phyloP scores from a whole-genome alignment of 2,113 vertebrate species.

The Irena cyanogastra region DNA sequence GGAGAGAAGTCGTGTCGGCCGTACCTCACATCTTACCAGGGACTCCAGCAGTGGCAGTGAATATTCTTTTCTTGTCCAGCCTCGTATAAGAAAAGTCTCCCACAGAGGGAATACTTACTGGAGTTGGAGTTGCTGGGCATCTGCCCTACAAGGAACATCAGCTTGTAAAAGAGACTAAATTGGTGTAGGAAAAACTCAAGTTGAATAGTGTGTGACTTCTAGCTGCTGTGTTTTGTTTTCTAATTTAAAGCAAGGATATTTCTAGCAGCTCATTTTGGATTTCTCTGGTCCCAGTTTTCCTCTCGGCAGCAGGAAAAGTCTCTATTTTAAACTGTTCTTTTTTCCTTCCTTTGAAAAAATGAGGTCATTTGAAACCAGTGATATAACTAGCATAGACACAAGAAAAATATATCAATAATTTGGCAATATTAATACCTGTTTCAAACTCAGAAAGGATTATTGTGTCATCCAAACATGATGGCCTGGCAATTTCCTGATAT shows the following conservation, averaged over 20 bases:
- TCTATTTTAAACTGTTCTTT: background rate
- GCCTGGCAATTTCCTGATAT: background rate
- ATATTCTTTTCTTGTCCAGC: background rate
- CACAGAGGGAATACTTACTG: background rate
- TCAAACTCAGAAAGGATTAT: background rate
- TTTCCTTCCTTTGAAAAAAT: background rate
- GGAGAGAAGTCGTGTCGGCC: background rate
- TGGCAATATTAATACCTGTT: background rate
- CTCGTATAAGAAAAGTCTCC: background rate
- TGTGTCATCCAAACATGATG: background rate
- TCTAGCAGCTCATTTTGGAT: background rate
- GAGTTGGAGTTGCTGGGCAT: background rate
- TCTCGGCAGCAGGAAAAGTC: background rate
- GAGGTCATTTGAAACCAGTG: background rate
- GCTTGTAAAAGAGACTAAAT: background rate
- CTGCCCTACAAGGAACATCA: background rate
- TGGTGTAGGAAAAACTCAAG: background rate
- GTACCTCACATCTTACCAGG: accelerated
- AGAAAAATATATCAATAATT: background rate
- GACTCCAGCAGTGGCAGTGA: background rate
- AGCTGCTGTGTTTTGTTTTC: background rate
- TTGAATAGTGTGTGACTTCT: background rate
- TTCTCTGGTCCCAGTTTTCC: background rate
- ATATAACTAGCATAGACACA: background rate
- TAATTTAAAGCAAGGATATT: background rate